Base-by-base conservation (phyloP, 1,140 invertebrate genomes). In the Reticulitermes speratus region DNA sequence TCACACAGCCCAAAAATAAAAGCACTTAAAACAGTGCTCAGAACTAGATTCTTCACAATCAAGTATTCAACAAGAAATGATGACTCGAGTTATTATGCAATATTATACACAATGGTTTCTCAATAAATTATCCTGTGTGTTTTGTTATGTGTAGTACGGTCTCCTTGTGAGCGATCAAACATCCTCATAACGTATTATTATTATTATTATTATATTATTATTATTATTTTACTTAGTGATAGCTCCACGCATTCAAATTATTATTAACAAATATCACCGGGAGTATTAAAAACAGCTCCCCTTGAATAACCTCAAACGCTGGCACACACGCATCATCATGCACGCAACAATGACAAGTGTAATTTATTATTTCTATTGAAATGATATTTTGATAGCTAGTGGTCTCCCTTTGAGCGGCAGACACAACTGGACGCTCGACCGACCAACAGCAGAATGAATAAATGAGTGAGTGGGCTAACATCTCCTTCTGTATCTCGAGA, bases 11-110 rank as follows among this genome's bases (percentile, higher is more conserved):
- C 89, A 89, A 88, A 88, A 89, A 86, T 87, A 87, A 87, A 89
- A 89, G 89, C 89, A 89, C 89, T 89, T 89, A 89, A 89, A 89
- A 89, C 89, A 89, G 89, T 89, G 89, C 89, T 88, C 86, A 88
- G 89, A 88, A 89, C 88, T 88, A 89, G 87, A 84, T 65, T 88
- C 65, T 86, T 87, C 65, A 87, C 85, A 86, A 86, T 87, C 87
- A 87, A 86, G 85, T 84, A 84, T 88, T 88, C 85, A 87, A 88
- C 87, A 88, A 88, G 86, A 88, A 88, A 86, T 87, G 59, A 65
- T 11, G 83, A 88, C 87, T 86, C 52, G 45, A 85, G 59, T 86
- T 86, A 83, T 75, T 75, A 75, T 87, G 30, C 48, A 86, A 69
- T 86, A 84, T 44, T 45, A 55, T 88, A 87, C 84, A 87, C 86